Conservation (phyloP, 2,113 vertebrate species). For the Pygathrix nemaeus region DNA sequence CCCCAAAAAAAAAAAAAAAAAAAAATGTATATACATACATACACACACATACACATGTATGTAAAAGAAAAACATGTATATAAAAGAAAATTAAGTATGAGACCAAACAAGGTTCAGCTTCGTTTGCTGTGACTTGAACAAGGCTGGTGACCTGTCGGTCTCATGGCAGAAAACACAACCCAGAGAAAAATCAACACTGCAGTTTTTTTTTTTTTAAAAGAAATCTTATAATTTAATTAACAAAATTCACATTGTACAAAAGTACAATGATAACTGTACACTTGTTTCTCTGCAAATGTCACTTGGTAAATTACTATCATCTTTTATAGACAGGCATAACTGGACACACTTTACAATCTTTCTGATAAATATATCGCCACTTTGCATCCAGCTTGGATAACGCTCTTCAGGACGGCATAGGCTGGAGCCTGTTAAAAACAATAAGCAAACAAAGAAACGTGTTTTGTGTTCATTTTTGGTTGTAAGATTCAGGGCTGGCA, state of each 20-base stretch:
- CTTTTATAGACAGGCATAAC: background rate
- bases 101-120: background rate
- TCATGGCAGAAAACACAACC: slow-evolving; percentile 31
- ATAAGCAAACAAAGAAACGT: background rate
- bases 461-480: background rate
- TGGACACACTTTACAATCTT: slow-evolving; percentile 85
- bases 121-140: background rate
- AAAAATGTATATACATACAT: fast-evolving
- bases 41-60: too few species aligned
- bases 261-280: background rate
- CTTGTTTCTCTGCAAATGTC: background rate
- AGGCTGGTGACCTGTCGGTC: background rate
- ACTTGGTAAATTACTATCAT: slow-evolving; percentile 20
- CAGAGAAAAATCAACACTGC: background rate
- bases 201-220: background rate
- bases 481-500: background rate
- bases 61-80: too few species aligned
- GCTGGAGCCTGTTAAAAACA: slow-evolving; percentile 88
- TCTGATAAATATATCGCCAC: slow-evolving; percentile 94
- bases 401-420: slow-evolving; percentile 91
- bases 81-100: background rate
- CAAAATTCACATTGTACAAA: background rate
- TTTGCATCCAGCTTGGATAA: slow-evolving; percentile 94
- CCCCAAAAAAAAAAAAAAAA: too few species aligned
- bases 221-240: slow-evolving; percentile 19